Conservation (phyloP, 2,888 invertebrate genomes). For the Phaedon cochleariae region DNA sequence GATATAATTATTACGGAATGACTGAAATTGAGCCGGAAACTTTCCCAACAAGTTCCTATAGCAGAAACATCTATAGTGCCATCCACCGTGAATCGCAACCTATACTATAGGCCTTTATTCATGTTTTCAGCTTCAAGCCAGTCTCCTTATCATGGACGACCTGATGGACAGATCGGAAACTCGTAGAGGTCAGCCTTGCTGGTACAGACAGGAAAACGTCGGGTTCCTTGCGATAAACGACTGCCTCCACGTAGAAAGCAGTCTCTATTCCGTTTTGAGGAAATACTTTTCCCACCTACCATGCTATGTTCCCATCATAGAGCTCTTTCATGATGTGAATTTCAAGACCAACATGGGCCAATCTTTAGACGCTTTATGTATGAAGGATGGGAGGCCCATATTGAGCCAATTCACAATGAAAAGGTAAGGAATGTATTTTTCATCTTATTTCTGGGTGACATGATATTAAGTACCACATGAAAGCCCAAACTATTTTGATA, state of each 20-base stretch:
- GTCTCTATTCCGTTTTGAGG: constrained; percentile 81
- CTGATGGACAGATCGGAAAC: constrained; percentile 87
- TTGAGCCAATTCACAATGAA: constrained; percentile 83
- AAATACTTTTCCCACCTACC: constrained; percentile 78
- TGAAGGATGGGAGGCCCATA: constrained; percentile 68
- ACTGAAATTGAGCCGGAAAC: too few species aligned
- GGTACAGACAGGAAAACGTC: constrained; percentile 82
- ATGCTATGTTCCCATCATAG: constrained; percentile 80
- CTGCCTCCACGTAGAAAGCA: constrained; percentile 79
- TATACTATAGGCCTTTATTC: too few species aligned
- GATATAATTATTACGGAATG: too few species aligned
- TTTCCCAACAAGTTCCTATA: too few species aligned
- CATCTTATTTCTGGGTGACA: too few species aligned
- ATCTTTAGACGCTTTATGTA: constrained; percentile 78
- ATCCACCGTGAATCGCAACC: too few species aligned
- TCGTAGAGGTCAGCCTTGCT: constrained; percentile 89
- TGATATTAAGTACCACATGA: neutral
- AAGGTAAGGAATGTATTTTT: constrained; percentile 54
- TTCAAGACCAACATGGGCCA: constrained; percentile 84
- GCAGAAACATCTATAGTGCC: too few species aligned
- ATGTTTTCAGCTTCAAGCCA: constrained; percentile 81
- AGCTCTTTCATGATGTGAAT: constrained; percentile 82
- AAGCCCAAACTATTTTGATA: too few species aligned
- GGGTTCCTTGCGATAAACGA: constrained; percentile 87
- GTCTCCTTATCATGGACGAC: constrained; percentile 88